Evolutionary conservation across 2,797 vertebrate genomes (phyloP).

Genomic region (Poeciliopsis presidionis): DNA sequence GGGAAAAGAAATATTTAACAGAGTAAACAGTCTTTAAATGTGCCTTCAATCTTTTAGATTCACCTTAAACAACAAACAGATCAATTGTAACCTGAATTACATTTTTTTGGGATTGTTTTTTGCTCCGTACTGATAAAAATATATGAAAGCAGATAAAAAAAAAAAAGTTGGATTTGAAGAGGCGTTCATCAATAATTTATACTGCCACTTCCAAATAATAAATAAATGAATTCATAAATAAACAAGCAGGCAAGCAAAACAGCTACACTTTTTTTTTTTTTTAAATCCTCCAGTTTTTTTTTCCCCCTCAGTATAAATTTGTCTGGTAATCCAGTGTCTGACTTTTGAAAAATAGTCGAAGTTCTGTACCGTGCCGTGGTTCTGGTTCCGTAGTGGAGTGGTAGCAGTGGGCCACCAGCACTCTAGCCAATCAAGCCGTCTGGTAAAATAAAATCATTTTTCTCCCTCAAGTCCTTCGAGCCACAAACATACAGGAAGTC

Average conservation of each 20-base stretch:
- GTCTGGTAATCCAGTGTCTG: slow-evolving; percentile 63
- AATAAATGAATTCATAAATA: slow-evolving; percentile 87
- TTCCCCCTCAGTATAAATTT: slow-evolving; percentile 66
- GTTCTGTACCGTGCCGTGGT: slow-evolving; percentile 39
- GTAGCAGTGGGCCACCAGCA: slow-evolving; percentile 34
- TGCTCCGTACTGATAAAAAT: slow-evolving; percentile 27
- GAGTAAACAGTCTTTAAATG: slow-evolving; percentile 11
- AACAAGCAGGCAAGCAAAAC: slow-evolving; percentile 85
- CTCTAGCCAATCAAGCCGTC: slow-evolving; percentile 1
- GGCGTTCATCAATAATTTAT: slow-evolving; percentile 80
- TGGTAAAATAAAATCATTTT: slow-evolving; percentile 60
- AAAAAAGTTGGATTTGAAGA: slow-evolving; percentile 61
- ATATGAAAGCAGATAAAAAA: neutral
- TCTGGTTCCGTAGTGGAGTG: slow-evolving; percentile 34
- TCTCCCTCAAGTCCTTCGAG: neutral
- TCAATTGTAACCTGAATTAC: neutral
- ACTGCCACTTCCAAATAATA: slow-evolving; percentile 81
- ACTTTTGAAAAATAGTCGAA: slow-evolving; percentile 68
- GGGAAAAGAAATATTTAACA: slow-evolving; percentile 26
- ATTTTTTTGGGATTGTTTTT: slow-evolving; percentile 16
- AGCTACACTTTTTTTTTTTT: slow-evolving; percentile 77
- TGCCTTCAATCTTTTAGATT: slow-evolving; percentile 18
- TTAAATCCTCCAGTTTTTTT: slow-evolving; percentile 25
- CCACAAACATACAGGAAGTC: slow-evolving; percentile 10
- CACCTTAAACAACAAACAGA: slow-evolving; percentile 9